These are phyloP conservation scores for Stenichneumon culpator DNA, from an alignment of 2,888 invertebrate genomes.

Conservation along the genomic window DNA sequence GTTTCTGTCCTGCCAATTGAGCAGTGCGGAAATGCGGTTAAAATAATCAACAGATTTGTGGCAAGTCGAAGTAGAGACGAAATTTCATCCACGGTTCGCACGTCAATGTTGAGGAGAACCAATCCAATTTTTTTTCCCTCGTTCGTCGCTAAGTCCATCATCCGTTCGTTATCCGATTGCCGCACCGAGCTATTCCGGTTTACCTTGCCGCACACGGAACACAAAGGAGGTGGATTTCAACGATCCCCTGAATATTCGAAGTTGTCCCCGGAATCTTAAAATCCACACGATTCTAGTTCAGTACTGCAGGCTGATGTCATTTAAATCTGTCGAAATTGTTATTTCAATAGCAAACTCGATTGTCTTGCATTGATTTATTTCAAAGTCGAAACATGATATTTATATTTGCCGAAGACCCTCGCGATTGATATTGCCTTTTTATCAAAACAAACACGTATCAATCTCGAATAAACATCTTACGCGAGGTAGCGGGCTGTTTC, in stretches of 20 bases:
- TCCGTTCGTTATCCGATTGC: too few species aligned
- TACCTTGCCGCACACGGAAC: not conserved
- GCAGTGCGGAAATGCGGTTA: not conserved
- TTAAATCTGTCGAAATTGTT: too few species aligned
- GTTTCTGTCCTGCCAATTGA: not conserved
- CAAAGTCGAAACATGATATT: constrained; percentile 28
- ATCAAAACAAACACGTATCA: constrained; percentile 55
- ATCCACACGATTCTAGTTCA: too few species aligned
- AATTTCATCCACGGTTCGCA: not conserved
- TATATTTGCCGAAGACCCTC: constrained; percentile 17
- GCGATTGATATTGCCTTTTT: constrained; percentile 52
- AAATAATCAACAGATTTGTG: not conserved
- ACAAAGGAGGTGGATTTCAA: not conserved
- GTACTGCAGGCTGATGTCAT: too few species aligned
- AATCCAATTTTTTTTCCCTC: not conserved
- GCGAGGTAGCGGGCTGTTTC: not conserved
- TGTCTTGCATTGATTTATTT: not conserved
- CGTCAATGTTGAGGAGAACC: too few species aligned
- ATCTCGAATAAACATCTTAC: constrained; percentile 42
- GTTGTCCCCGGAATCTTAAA: too few species aligned
- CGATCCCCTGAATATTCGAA: not conserved
- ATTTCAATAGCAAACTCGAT: not conserved
- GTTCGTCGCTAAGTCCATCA: too few species aligned
- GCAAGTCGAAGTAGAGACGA: not conserved
- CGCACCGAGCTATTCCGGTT: not conserved